phyloP scores from a whole-genome alignment of 2,888 invertebrate species.

The Drosophila yooni region DNA sequence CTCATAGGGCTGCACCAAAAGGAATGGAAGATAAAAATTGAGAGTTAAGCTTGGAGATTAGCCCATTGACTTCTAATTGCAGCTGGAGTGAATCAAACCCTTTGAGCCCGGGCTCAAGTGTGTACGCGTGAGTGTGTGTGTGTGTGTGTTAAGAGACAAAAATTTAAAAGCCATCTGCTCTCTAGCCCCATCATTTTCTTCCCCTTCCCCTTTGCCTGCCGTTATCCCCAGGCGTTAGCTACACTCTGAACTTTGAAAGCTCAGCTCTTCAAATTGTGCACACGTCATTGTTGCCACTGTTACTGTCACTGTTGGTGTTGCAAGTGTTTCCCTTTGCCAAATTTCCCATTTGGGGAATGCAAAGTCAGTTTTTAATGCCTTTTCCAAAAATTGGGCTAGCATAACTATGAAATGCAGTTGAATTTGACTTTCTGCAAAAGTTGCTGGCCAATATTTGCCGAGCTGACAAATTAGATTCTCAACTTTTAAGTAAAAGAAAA shows the following conservation, averaged over 20 bases:
- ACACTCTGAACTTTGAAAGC: slow-evolving; percentile 17
- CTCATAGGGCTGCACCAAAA: slow-evolving; percentile 89
- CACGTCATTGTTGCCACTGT: slow-evolving; percentile 34
- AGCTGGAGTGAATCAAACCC: slow-evolving; percentile 52
- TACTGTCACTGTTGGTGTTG: not conserved
- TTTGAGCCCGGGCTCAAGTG: slow-evolving; percentile 49
- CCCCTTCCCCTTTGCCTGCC: not conserved
- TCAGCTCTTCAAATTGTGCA: slow-evolving; percentile 38
- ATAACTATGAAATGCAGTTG: slow-evolving; percentile 5
- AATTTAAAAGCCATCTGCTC: slow-evolving; percentile 56
- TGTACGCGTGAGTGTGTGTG: not conserved
- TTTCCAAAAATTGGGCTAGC: not conserved
- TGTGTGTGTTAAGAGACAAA: slow-evolving; percentile 29
- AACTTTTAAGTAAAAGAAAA: not conserved
- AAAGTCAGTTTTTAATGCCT: slow-evolving; percentile 30
- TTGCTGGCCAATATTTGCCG: not conserved
- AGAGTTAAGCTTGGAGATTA: slow-evolving; percentile 39
- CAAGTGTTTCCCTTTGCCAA: not conserved
- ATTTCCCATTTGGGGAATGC: slow-evolving; percentile 12
- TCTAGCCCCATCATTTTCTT: not conserved
- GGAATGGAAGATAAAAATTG: not conserved
- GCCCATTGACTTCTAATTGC: slow-evolving; percentile 73
- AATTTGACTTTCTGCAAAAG: not conserved
- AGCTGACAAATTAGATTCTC: not conserved
- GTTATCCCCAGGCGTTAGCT: not conserved